A percentile compares a stretch with the other conserved stretches of the same genome.
Conservation (phyloP, 2,113 vertebrate species). For the Picathartes gymnocephalus region DNA sequence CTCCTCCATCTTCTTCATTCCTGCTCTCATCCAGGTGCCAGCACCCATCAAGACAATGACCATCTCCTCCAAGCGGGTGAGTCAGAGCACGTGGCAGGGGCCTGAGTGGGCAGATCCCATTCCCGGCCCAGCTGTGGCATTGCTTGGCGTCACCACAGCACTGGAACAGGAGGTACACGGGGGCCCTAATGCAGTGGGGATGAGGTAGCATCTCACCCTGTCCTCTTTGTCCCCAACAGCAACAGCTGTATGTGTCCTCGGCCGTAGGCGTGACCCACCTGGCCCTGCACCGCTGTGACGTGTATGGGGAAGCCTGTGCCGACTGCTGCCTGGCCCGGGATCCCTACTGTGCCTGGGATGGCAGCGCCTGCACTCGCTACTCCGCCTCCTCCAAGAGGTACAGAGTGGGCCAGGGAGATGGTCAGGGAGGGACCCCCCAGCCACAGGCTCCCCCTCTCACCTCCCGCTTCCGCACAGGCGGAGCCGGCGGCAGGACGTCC, state of each 20-base stretch:
- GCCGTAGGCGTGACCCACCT: slow-evolving; percentile 90
- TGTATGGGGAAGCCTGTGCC: slow-evolving; percentile 91
- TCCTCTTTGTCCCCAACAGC: slow-evolving; percentile 70
- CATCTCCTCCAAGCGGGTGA: slow-evolving; percentile 95
- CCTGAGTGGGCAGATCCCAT: not conserved
- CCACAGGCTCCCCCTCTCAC: not conserved
- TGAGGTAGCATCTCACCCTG: not conserved
- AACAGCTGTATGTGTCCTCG: slow-evolving; percentile 96
- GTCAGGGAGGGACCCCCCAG: not conserved
- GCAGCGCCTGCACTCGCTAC: slow-evolving; percentile 94
- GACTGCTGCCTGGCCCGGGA: slow-evolving; percentile 97
- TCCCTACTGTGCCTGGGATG: slow-evolving; percentile 97
- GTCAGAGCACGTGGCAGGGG: not conserved
- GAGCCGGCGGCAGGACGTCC: slow-evolving; percentile 92
- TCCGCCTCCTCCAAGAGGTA: slow-evolving; percentile 95
- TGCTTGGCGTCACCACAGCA: rapidly evolving
- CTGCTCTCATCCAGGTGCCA: slow-evolving; percentile 77
- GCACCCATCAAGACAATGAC: slow-evolving; percentile 93
- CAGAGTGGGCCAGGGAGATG: rapidly evolving
- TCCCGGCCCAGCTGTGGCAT: rapidly evolving
- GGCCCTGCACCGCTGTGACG: slow-evolving; percentile 92
- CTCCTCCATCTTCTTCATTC: not conserved
- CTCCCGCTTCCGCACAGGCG: slow-evolving; percentile 70
- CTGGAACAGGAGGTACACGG: rapidly evolving
- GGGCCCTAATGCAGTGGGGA: not conserved